phyloP scores from a whole-genome alignment of 2,888 invertebrate genomes.

The Pterostichus madidus region DNA sequence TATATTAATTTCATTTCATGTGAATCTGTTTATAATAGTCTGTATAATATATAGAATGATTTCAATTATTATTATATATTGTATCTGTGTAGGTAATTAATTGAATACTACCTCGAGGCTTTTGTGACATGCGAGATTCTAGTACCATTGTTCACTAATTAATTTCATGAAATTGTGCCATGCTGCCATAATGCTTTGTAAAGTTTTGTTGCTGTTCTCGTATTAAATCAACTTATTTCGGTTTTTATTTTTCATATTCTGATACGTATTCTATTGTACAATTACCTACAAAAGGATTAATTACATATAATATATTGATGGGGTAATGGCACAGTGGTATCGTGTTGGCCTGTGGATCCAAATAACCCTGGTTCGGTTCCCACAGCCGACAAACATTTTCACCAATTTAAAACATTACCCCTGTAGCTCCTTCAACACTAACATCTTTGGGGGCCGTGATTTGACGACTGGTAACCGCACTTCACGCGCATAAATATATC shows the following conservation, averaged over 20 bases:
- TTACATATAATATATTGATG: too few species aligned
- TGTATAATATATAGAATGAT: conserved; percentile 50
- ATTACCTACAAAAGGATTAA: too few species aligned
- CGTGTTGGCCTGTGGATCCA: too few species aligned
- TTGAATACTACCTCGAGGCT: conserved; percentile 51
- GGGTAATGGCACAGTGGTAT: too few species aligned
- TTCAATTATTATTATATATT: conserved; percentile 54
- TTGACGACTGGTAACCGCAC: too few species aligned
- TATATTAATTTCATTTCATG: conserved; percentile 52
- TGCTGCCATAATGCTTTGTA: conserved; percentile 24
- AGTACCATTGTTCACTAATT: conserved; percentile 52
- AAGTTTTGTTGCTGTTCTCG: conserved; percentile 49
- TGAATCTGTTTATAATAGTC: conserved; percentile 52
- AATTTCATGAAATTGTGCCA: conserved; percentile 49
- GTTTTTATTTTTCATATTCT: conserved; percentile 27
- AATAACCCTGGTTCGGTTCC: too few species aligned
- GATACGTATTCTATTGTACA: too few species aligned
- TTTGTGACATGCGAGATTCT: conserved; percentile 47
- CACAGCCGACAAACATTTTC: too few species aligned
- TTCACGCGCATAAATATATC: too few species aligned
- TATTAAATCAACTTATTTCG: conserved; percentile 41
- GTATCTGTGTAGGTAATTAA: conserved; percentile 48
- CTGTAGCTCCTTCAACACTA: too few species aligned
- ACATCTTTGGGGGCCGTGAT: too few species aligned
- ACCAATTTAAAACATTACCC: too few species aligned